These are phyloP conservation scores for Acromyrmex charruanus DNA, from an alignment of 1,140 invertebrate genomes.

Conservation along the genomic window DNA sequence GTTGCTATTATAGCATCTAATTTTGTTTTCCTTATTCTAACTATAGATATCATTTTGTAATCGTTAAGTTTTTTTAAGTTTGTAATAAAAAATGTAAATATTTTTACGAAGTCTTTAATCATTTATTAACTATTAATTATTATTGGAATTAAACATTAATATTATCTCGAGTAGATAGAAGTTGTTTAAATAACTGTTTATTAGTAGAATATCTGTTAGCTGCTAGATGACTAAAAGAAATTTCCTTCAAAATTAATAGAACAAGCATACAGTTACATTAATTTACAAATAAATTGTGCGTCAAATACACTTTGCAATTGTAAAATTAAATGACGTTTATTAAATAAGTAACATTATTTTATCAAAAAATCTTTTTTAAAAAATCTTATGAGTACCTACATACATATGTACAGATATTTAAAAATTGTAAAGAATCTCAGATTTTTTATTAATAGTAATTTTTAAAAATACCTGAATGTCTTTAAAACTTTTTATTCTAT, in stretches of 20 bases:
- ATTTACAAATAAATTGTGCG: neutral
- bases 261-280: neutral
- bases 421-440: neutral
- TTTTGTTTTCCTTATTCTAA: neutral
- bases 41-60: neutral
- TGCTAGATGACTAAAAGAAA: neutral
- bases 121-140: too few relatives aligned
- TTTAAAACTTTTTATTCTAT: neutral
- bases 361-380: neutral
- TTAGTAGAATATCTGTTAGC: conserved; percentile 6
- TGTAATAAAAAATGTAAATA: neutral
- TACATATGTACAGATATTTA: neutral
- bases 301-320: neutral
- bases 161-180: neutral
- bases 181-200: neutral
- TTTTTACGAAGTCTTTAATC: too few relatives aligned
- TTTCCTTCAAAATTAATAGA: neutral
- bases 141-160: neutral
- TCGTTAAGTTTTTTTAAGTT: neutral
- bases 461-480: neutral
- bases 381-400: too few relatives aligned
- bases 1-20: neutral
- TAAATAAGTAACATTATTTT: neutral
- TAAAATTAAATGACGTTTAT: neutral
- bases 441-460: neutral